Conservation (phyloP, 2,888 invertebrate species). For the Tetrapedia diversipes region DNA sequence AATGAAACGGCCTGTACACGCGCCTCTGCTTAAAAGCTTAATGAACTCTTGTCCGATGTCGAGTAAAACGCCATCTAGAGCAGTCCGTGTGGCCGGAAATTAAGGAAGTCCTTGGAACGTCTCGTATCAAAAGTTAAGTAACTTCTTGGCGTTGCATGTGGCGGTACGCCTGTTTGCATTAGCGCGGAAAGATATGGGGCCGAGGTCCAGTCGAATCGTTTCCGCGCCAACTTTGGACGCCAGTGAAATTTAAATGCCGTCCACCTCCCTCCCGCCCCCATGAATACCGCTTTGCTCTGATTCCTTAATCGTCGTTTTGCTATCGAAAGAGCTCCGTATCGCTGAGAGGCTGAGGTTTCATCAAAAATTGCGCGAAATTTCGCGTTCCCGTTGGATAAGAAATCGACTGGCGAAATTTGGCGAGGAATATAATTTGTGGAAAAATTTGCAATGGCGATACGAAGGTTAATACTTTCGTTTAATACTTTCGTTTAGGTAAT, state of each 20-base stretch:
- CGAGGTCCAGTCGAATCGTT: conserved; percentile 34
- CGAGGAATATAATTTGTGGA: neutral
- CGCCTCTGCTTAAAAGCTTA: conserved; percentile 65
- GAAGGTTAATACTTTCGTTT: no score
- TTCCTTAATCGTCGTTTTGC: conserved; percentile 19
- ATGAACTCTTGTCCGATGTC: conserved; percentile 68
- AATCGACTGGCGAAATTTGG: neutral
- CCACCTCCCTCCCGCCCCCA: no score
- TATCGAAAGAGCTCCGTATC: neutral
- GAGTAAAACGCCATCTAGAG: conserved; percentile 70
- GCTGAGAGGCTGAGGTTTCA: neutral
- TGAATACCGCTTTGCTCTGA: no score
- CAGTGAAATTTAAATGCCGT: conserved; percentile 24
- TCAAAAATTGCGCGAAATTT: neutral
- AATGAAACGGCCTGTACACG: no score
- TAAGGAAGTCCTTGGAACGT: conserved; percentile 70
- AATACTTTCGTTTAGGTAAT: no score
- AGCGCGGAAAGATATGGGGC: conserved; percentile 20
- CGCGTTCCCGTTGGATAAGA: neutral
- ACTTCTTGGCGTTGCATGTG: conserved; percentile 58
- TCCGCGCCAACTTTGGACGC: conserved; percentile 24
- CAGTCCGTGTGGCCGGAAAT: conserved; percentile 68
- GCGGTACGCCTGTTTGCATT: conserved; percentile 3
- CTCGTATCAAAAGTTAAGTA: conserved; percentile 69
- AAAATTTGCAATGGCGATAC: no score